Percentiles rank a stretch among this genome's conserved stretches.
Conservation (phyloP, 2,113 vertebrate species). For the Catharus fuscescens region DNA sequence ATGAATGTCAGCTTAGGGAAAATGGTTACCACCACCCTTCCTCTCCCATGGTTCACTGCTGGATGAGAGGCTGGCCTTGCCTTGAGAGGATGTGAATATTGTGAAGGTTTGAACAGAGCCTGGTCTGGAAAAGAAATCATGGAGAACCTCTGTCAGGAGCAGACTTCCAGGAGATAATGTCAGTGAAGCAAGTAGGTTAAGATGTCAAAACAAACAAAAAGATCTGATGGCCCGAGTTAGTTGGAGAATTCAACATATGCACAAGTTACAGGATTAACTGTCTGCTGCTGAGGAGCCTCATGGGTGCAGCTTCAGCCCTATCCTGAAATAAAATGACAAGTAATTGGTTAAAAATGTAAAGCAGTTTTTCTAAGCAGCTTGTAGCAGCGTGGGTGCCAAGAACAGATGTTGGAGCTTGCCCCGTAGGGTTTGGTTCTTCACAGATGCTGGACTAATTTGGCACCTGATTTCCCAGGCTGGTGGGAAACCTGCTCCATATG, state of each 20-base stretch:
- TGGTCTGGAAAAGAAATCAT: neutral
- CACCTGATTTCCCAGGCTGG: slow-evolving; percentile 33
- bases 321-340: neutral
- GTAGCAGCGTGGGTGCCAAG: neutral
- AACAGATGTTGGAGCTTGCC: slow-evolving; percentile 46
- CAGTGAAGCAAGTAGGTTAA: neutral
- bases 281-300: neutral
- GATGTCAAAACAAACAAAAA: neutral
- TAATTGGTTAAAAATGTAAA: slow-evolving; percentile 40
- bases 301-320: neutral
- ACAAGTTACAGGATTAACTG: neutral
- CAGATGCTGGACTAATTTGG: slow-evolving; percentile 54
- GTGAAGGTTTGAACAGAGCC: neutral
- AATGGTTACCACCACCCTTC: neutral
- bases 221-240: neutral
- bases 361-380: slow-evolving; percentile 20
- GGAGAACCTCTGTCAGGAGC: neutral
- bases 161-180: neutral
- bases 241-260: neutral
- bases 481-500: neutral
- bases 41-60: neutral
- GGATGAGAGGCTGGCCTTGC: neutral
- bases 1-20: neutral
- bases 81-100: neutral
- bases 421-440: neutral